Conservation (phyloP, 2,797 vertebrate genomes). For the Manis crassicaudata region DNA sequence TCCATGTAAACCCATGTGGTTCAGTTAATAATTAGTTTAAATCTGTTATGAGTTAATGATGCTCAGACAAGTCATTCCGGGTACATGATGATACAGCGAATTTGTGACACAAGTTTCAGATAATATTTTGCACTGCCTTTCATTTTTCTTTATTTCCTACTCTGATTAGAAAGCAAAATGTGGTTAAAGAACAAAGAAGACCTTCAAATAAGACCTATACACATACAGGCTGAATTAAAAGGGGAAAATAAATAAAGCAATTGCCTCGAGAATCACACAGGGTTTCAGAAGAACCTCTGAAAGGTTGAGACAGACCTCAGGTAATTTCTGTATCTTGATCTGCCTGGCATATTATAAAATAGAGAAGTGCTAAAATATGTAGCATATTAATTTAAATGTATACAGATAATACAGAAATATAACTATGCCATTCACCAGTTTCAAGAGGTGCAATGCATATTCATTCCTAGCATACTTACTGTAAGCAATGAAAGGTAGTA, state of each 20-base stretch:
- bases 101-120: conserved; percentile 52
- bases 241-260: background rate
- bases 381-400: conserved; percentile 8
- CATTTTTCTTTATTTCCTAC: conserved; percentile 58
- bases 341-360: background rate
- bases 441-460: background rate
- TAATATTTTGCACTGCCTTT: conserved; percentile 54
- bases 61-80: conserved; percentile 36
- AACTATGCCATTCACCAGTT: conserved; percentile 11
- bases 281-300: background rate
- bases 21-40: conserved; percentile 80
- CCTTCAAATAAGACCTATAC: background rate
- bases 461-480: background rate
- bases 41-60: conserved; percentile 68
- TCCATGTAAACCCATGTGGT: conserved; percentile 45
- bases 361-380: conserved; percentile 9
- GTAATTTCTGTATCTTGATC: background rate
- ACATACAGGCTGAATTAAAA: background rate
- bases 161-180: conserved; percentile 25
- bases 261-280: background rate
- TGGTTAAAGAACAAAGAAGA: conserved; percentile 33
- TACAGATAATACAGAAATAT: background rate
- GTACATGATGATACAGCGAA: conserved; percentile 64
- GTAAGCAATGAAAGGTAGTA: background rate
- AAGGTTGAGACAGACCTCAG: background rate